Evolutionary conservation across 2,797 vertebrate genomes (phyloP).

Genomic region (Echiichthys vipera): DNA sequence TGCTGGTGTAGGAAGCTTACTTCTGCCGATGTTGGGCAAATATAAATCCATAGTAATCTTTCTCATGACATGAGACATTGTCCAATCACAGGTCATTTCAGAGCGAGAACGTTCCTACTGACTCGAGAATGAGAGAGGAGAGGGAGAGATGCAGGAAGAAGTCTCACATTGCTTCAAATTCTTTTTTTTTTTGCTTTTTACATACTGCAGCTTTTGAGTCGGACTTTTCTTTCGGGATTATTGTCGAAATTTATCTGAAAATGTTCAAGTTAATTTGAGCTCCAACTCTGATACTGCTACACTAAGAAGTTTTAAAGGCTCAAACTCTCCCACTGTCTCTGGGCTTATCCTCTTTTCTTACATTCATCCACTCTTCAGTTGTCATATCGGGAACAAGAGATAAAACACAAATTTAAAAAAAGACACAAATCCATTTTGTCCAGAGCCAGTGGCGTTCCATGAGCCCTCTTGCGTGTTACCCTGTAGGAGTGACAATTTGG

Average conservation of each 20-base stretch:
- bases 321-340: slow-evolving; percentile 46
- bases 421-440: slow-evolving; percentile 40
- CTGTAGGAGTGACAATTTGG: background rate
- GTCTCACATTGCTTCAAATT: too few species aligned
- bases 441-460: background rate
- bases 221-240: slow-evolving; percentile 55
- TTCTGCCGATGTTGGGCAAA: too few species aligned
- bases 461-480: slow-evolving; percentile 1
- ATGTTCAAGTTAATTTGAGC: slow-evolving; percentile 48
- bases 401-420: background rate
- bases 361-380: slow-evolving; percentile 46
- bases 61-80: too few species aligned
- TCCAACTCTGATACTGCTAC: slow-evolving; percentile 30
- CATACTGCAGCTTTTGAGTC: too few species aligned
- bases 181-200: too few species aligned
- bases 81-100: too few species aligned
- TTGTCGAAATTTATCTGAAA: slow-evolving; percentile 48
- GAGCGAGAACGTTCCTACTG: too few species aligned
- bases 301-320: slow-evolving; percentile 57
- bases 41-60: too few species aligned
- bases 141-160: too few species aligned
- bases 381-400: slow-evolving; percentile 27
- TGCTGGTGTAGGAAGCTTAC: too few species aligned
- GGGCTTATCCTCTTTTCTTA: slow-evolving; percentile 54
- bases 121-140: too few species aligned